Conservation (phyloP, 2,888 invertebrate genomes). For the Drosophila rellima region DNA sequence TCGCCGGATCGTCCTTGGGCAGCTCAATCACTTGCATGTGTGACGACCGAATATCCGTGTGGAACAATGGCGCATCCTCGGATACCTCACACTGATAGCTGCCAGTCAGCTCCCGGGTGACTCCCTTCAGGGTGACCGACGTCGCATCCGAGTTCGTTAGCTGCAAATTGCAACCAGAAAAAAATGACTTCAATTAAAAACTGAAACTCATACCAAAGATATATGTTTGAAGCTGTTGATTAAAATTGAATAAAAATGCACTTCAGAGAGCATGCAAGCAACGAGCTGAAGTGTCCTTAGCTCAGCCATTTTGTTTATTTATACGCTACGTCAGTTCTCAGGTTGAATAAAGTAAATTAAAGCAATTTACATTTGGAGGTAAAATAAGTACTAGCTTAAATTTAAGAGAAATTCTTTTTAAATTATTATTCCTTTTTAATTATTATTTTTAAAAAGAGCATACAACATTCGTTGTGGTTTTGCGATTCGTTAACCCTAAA, state of each 20-base stretch:
- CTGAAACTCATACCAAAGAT: conserved; percentile 8
- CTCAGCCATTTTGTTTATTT: conserved; percentile 26
- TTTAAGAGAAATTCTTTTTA: not conserved
- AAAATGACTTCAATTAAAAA: conserved; percentile 26
- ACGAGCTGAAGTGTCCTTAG: not conserved
- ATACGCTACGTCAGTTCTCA: not conserved
- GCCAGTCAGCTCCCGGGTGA: conserved; percentile 87
- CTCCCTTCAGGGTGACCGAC: conserved; percentile 87
- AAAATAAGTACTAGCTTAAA: not conserved
- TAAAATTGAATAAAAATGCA: conserved; percentile 31
- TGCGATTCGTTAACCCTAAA: too few species aligned
- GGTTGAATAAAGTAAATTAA: too few species aligned
- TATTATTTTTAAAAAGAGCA: not conserved
- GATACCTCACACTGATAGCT: conserved; percentile 88
- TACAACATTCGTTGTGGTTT: conserved; percentile 2
- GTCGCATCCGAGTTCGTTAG: conserved; percentile 87
- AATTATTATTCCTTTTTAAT: not conserved
- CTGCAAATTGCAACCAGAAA: conserved; percentile 69
- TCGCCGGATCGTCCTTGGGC: conserved; percentile 87
- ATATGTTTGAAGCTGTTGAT: conserved; percentile 18
- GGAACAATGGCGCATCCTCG: conserved; percentile 88
- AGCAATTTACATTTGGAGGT: too few species aligned
- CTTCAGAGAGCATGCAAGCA: conserved; percentile 5
- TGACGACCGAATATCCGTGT: conserved; percentile 87
- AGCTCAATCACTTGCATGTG: conserved; percentile 87